Percentiles rank a stretch among this genome's conserved stretches.
phyloP scores from a whole-genome alignment of 2,797 vertebrate genomes.

The Lateolabrax maculatus region DNA sequence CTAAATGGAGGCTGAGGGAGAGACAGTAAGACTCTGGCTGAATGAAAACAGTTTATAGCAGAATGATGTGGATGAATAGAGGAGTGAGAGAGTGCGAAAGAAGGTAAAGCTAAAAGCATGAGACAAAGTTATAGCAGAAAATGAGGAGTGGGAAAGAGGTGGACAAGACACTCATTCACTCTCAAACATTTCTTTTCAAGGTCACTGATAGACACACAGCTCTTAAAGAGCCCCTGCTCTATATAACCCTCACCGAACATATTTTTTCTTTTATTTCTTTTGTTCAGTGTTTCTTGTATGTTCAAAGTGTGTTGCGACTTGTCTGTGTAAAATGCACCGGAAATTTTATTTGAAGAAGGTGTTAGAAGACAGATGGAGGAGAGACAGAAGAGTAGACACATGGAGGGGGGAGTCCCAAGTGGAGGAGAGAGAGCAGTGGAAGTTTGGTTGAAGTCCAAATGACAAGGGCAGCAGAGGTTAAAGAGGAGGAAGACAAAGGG shows the following conservation, averaged over 20 bases:
- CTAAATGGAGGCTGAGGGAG: constrained; percentile 9
- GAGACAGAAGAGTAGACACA: constrained; percentile 27
- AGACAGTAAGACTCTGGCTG: constrained; percentile 6
- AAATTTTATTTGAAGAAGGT: constrained; percentile 19
- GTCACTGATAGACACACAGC: constrained; percentile 17
- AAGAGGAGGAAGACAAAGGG: constrained; percentile 46
- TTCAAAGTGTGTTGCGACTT: neutral
- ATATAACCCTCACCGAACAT: neutral
- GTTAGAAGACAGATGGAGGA: constrained; percentile 49
- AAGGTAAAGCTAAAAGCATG: constrained; percentile 18
- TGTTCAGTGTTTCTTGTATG: neutral
- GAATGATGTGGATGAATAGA: constrained; percentile 39
- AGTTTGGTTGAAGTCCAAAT: constrained; percentile 58
- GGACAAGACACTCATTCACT: constrained; percentile 15
- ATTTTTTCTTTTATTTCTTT: neutral
- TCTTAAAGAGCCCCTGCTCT: constrained; percentile 3
- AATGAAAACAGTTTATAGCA: constrained; percentile 44
- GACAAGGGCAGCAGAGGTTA: constrained; percentile 58
- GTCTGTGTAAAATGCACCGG: neutral
- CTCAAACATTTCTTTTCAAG: constrained; percentile 41
- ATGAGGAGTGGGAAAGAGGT: constrained; percentile 10
- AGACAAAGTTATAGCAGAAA: constrained; percentile 2
- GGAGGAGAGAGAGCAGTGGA: constrained; percentile 13
- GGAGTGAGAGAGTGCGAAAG: neutral
- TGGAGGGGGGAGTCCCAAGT: constrained; percentile 35